phyloP scores from a whole-genome alignment of 2,888 invertebrate species.

The Epinotia nisella region DNA sequence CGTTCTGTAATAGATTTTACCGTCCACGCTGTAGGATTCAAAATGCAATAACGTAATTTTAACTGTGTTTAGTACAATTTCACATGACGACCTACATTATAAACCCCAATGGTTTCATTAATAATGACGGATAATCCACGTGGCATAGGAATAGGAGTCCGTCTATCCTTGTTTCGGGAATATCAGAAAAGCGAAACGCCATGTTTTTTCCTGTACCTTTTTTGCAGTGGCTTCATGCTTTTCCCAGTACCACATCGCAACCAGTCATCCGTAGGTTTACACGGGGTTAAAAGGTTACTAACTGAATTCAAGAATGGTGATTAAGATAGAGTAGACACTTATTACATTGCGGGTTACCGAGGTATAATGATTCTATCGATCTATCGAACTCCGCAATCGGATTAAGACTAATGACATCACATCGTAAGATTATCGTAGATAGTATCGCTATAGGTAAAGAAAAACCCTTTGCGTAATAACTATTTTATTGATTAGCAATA shows the following conservation, averaged over 20 bases:
- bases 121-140: not conserved
- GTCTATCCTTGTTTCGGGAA: not conserved
- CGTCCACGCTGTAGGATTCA: not conserved
- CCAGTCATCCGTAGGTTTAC: constrained; percentile 1
- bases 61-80: not conserved
- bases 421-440: not conserved
- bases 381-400: too few species aligned
- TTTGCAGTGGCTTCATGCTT: constrained; percentile 19
- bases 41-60: not conserved
- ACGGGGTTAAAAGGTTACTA: constrained; percentile 1
- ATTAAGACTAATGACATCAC: not conserved
- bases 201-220: constrained; percentile 31
- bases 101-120: not conserved
- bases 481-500: not conserved
- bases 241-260: constrained; percentile 23
- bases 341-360: too few species aligned
- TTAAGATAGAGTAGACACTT: too few species aligned
- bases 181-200: constrained; percentile 29
- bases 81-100: constrained; percentile 21
- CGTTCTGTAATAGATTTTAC: not conserved
- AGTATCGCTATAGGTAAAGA: not conserved
- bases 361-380: too few species aligned
- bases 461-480: constrained; percentile 6
- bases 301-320: not conserved
- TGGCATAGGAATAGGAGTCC: not conserved